These are phyloP conservation scores for Sepiola atlantica DNA, from an alignment of 2,888 invertebrate species.

Conservation along the genomic window DNA sequence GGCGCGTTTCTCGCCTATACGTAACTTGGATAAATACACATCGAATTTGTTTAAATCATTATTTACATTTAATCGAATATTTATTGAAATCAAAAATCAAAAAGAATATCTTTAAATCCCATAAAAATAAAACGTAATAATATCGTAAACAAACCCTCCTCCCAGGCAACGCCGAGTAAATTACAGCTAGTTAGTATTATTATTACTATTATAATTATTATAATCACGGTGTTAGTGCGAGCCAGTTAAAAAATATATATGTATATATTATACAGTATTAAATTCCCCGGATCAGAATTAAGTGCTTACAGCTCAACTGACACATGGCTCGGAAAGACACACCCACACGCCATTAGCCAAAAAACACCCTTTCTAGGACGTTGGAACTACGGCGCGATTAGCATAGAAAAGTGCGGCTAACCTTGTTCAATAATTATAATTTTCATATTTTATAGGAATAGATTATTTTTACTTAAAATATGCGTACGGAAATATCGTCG, in stretches of 20 bases:
- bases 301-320: background rate
- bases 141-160: too few relatives aligned
- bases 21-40: too few relatives aligned
- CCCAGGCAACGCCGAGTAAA: background rate
- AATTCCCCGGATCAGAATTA: background rate
- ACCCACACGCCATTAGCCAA: background rate
- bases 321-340: background rate
- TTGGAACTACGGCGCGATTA: background rate
- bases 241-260: background rate
- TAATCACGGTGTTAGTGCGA: background rate
- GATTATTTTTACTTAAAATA: too few relatives aligned
- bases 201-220: background rate
- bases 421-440: background rate
- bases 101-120: too few relatives aligned
- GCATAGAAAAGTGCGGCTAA: background rate
- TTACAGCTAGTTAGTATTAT: background rate
- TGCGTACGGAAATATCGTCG: too few relatives aligned
- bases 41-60: too few relatives aligned
- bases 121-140: too few relatives aligned
- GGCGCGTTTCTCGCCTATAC: too few relatives aligned
- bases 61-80: too few relatives aligned
- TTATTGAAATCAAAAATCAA: too few relatives aligned
- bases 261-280: background rate
- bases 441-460: too few relatives aligned
- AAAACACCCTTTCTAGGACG: conserved; percentile 3